A percentile compares a stretch with the other conserved stretches of the same genome.
These are phyloP conservation scores for Drosophila biarmipes DNA, from an alignment of 1,140 invertebrate genomes.

Conservation along the genomic window DNA sequence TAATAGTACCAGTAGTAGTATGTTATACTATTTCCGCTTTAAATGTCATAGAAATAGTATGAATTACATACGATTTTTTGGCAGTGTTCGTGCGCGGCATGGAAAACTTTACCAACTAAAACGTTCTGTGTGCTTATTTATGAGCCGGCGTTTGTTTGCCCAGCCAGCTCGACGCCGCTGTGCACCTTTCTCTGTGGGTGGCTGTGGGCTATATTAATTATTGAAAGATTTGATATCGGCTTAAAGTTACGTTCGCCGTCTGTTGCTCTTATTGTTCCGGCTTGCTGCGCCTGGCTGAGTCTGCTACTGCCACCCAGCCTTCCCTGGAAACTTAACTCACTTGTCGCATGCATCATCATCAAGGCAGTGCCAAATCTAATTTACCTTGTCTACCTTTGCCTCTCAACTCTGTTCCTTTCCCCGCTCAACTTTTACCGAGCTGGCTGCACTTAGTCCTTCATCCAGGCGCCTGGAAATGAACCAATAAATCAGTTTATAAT, in stretches of 20 bases:
- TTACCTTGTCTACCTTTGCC: constrained; percentile 32
- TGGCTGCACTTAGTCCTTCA: constrained; percentile 44
- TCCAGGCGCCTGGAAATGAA: constrained; percentile 65
- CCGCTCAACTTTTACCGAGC: constrained; percentile 11
- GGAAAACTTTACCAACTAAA: constrained; percentile 69
- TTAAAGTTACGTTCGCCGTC: constrained; percentile 64
- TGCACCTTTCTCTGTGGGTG: constrained; percentile 23
- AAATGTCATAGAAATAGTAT: too few relatives aligned
- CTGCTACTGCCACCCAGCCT: neutral
- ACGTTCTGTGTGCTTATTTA: constrained; percentile 63
- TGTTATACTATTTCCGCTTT: too few relatives aligned
- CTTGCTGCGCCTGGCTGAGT: constrained; percentile 9
- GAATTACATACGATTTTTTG: constrained; percentile 2
- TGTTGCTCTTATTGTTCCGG: constrained; percentile 51
- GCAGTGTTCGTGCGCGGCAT: constrained; percentile 36
- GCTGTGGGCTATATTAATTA: constrained; percentile 72
- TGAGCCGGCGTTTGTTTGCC: constrained; percentile 45
- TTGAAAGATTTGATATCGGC: constrained; percentile 80
- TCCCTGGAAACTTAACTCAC: constrained; percentile 57
- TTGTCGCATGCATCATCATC: constrained; percentile 79
- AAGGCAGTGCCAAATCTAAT: constrained; percentile 65
- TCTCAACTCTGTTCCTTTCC: neutral
- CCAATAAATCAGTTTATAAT: constrained; percentile 82
- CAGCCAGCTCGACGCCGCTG: constrained; percentile 16
- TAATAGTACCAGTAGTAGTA: too few relatives aligned